Conservation (phyloP, 2,888 invertebrate genomes). For the Eupithecia centaureata region DNA sequence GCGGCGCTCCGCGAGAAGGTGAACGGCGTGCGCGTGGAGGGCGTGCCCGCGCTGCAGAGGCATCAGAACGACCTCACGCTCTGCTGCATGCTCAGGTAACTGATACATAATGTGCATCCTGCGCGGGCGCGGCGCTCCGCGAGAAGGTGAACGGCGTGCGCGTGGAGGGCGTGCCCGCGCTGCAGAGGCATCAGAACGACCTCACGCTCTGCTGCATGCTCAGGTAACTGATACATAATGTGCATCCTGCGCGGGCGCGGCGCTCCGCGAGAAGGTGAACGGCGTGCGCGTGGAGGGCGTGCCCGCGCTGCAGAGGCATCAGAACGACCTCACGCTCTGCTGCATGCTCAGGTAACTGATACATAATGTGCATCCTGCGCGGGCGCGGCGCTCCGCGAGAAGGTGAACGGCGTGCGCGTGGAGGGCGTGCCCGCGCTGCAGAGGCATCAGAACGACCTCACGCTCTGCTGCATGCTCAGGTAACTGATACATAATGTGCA, state of each 20-base stretch:
- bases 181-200: slow-evolving; percentile 95
- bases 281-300: slow-evolving; percentile 95
- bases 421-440: slow-evolving; percentile 94
- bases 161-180: slow-evolving; percentile 93
- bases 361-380: slow-evolving; percentile 95
- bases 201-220: slow-evolving; percentile 96
- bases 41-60: slow-evolving; percentile 91
- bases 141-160: slow-evolving; percentile 95
- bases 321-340: slow-evolving; percentile 97
- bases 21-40: slow-evolving; percentile 94
- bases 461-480: slow-evolving; percentile 96
- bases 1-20: slow-evolving; percentile 92
- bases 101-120: slow-evolving; percentile 96
- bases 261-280: slow-evolving; percentile 93
- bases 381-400: slow-evolving; percentile 89
- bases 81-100: slow-evolving; percentile 96
- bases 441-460: slow-evolving; percentile 95
- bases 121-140: slow-evolving; percentile 86
- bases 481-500: slow-evolving; percentile 96
- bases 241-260: slow-evolving; percentile 90
- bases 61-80: slow-evolving; percentile 97
- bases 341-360: slow-evolving; percentile 96
- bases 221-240: slow-evolving; percentile 96
- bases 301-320: slow-evolving; percentile 91
- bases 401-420: slow-evolving; percentile 93